phyloP scores from a whole-genome alignment of 2,888 invertebrate species.

The Phytoseiulus persimilis region DNA sequence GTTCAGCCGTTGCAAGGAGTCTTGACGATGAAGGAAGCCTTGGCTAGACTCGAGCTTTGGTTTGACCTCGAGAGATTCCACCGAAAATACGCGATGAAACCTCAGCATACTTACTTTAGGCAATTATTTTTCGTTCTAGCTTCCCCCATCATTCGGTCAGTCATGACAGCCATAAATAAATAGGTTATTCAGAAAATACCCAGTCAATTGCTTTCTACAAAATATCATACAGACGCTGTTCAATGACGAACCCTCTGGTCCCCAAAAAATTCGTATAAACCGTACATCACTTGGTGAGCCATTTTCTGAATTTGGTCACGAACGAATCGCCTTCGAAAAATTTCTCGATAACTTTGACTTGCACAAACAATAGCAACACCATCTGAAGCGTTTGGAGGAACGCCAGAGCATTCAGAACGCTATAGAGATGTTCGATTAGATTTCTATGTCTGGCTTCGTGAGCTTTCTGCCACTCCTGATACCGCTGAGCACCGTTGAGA shows the following conservation, averaged over 20 bases:
- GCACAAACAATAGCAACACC: not conserved
- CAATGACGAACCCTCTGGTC: not conserved
- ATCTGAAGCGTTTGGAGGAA: not conserved
- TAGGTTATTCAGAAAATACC: not conserved
- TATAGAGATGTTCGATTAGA: constrained; percentile 1
- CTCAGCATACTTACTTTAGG: no score
- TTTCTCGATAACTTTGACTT: not conserved
- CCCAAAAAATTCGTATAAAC: not conserved
- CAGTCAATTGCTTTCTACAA: not conserved
- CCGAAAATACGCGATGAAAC: no score
- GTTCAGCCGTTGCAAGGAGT: no score
- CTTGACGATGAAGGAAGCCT: no score
- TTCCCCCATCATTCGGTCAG: no score
- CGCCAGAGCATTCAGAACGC: not conserved
- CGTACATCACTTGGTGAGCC: not conserved
- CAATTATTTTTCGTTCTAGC: no score
- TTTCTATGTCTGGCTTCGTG: constrained; percentile 42
- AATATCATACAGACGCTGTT: not conserved
- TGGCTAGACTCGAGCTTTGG: no score
- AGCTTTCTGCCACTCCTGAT: constrained; percentile 45
- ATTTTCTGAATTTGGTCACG: not conserved
- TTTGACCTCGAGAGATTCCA: no score
- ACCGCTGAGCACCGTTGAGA: constrained; percentile 16
- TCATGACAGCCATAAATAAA: no score
- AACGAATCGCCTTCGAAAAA: not conserved